These are phyloP conservation scores for Hyposoter dolosus DNA, from an alignment of 2,888 invertebrate species.

Conservation along the genomic window DNA sequence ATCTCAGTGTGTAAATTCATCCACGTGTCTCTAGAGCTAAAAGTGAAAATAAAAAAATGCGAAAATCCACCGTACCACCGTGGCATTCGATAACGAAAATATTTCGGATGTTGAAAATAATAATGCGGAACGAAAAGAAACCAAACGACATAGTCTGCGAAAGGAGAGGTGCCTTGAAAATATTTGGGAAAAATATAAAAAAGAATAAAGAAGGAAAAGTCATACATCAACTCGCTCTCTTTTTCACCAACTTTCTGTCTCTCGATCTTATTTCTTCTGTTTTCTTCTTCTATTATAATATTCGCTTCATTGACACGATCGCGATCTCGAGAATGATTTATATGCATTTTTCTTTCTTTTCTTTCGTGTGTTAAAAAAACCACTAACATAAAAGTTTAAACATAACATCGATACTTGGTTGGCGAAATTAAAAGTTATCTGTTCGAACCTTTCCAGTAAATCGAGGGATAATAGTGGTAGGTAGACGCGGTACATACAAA, in stretches of 20 bases:
- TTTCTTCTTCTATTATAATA: background rate
- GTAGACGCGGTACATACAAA: slow-evolving; percentile 82
- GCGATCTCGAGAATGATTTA: slow-evolving; percentile 38
- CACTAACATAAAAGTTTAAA: slow-evolving; percentile 24
- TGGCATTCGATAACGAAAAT: background rate
- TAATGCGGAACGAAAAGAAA: background rate
- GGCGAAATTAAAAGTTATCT: slow-evolving; percentile 81
- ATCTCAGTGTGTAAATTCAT: slow-evolving; percentile 1
- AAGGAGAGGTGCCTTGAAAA: background rate
- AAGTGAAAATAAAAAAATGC: background rate
- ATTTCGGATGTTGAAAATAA: background rate
- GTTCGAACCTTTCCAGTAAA: slow-evolving; percentile 84
- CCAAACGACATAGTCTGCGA: background rate
- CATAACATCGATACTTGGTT: slow-evolving; percentile 67
- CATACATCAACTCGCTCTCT: slow-evolving; percentile 27
- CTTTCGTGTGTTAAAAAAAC: slow-evolving; percentile 9
- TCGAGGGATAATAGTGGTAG: slow-evolving; percentile 84
- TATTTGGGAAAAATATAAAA: slow-evolving; percentile 1
- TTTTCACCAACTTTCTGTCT: slow-evolving; percentile 34
- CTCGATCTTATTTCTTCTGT: background rate
- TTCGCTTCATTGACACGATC: slow-evolving; percentile 32
- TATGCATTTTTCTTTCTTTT: slow-evolving; percentile 32
- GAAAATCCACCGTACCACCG: background rate
- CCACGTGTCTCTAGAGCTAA: background rate
- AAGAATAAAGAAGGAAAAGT: slow-evolving; percentile 2